Conservation (phyloP, 2,797 vertebrate genomes). For the Amphiprion clarkii region DNA sequence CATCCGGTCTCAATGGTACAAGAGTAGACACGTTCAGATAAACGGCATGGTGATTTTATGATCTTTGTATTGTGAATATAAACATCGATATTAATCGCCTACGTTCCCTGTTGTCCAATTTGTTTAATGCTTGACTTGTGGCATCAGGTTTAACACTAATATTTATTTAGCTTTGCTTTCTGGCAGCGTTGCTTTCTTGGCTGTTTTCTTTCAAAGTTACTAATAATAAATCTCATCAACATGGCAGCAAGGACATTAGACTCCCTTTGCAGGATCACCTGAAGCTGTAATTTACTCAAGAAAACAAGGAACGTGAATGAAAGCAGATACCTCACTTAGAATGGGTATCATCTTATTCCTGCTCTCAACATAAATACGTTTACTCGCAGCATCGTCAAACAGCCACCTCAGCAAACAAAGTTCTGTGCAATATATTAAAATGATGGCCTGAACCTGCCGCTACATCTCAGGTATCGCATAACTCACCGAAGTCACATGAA, state of each 20-base stretch:
- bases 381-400: not conserved
- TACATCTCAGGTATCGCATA: not conserved
- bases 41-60: too few species aligned
- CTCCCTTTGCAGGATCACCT: not conserved
- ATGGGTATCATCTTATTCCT: not conserved
- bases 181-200: not conserved
- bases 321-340: slow-evolving; percentile 1
- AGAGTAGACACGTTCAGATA: too few species aligned
- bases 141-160: too few species aligned
- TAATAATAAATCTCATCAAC: not conserved
- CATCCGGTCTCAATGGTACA: too few species aligned
- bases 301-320: not conserved
- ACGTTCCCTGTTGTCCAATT: too few species aligned
- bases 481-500: too few species aligned
- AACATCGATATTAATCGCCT: too few species aligned
- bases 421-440: not conserved
- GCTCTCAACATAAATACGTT: slow-evolving; percentile 1
- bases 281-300: not conserved
- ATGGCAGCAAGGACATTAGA: not conserved
- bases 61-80: too few species aligned
- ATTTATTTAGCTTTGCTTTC: too few species aligned
- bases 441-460: too few species aligned
- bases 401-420: not conserved
- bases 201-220: not conserved
- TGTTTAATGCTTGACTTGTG: too few species aligned